phyloP scores from a whole-genome alignment of 2,797 vertebrate genomes.

The Sebastiscus tertius region DNA sequence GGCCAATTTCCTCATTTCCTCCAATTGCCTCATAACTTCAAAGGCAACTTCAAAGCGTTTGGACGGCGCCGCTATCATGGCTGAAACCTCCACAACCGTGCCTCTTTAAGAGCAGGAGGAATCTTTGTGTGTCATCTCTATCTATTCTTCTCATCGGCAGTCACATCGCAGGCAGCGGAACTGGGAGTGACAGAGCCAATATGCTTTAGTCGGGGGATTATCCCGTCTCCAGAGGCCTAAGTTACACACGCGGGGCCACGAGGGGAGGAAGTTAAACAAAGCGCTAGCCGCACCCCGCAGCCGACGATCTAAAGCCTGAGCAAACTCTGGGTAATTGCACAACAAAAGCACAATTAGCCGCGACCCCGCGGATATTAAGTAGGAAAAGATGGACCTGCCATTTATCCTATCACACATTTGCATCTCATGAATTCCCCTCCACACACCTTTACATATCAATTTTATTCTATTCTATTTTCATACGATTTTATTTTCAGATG shows the following conservation, averaged over 20 bases:
- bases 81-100: slow-evolving; percentile 19
- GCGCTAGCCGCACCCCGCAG: slow-evolving; percentile 56
- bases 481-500: slow-evolving; percentile 75
- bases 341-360: slow-evolving; percentile 94
- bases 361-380: slow-evolving; percentile 82
- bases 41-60: slow-evolving; percentile 64
- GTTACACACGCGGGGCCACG: slow-evolving; percentile 65
- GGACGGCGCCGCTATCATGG: slow-evolving; percentile 19
- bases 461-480: slow-evolving; percentile 56
- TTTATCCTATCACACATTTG: slow-evolving; percentile 73
- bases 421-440: slow-evolving; percentile 83
- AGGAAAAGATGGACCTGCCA: slow-evolving; percentile 73
- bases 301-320: slow-evolving; percentile 79
- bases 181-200: slow-evolving; percentile 74
- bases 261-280: slow-evolving; percentile 82
- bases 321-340: slow-evolving; percentile 91
- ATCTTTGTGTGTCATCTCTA: slow-evolving; percentile 21
- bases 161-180: slow-evolving; percentile 41
- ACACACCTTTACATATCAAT: slow-evolving; percentile 52
- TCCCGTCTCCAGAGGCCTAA: slow-evolving; percentile 72
- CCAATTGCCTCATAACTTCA: slow-evolving; percentile 70
- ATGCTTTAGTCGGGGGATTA: slow-evolving; percentile 80
- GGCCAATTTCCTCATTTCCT: slow-evolving; percentile 64
- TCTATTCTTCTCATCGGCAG: slow-evolving; percentile 23
- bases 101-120: slow-evolving; percentile 19